Evolutionary conservation across 2,888 invertebrate genomes (phyloP).

Genomic region (Erebia epiphron): DNA sequence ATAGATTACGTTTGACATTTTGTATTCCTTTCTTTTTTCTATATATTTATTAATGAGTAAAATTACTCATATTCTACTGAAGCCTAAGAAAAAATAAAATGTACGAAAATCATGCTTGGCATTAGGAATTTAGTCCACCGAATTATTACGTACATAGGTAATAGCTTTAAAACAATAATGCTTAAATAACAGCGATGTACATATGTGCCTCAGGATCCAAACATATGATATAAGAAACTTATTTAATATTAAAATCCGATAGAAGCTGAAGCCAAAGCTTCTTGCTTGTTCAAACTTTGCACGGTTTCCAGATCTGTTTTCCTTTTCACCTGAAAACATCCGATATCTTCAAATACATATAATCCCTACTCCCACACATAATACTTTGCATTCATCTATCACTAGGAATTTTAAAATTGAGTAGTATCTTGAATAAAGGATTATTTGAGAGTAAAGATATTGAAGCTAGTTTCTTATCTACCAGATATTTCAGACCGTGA

Average conservation of each 20-base stretch:
- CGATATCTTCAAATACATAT: constrained; percentile 6
- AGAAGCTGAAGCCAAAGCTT: background rate
- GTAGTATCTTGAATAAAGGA: background rate
- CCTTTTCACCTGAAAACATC: constrained; percentile 10
- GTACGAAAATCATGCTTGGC: background rate
- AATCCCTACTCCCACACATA: background rate
- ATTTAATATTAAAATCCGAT: constrained; percentile 8
- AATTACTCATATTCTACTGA: background rate
- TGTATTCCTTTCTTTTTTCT: background rate
- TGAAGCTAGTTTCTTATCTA: background rate
- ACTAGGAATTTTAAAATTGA: constrained; percentile 2
- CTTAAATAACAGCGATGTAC: too few relatives aligned
- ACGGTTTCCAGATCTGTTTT: constrained; percentile 18
- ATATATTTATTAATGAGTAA: background rate
- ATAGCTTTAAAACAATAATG: too few relatives aligned
- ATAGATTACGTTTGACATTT: constrained; percentile 32
- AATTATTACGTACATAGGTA: too few relatives aligned
- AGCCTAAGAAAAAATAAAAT: background rate
- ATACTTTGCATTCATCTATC: constrained; percentile 3
- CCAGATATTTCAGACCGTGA: constrained; percentile 19
- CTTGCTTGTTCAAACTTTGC: constrained; percentile 15
- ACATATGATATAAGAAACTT: constrained; percentile 9
- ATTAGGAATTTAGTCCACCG: too few relatives aligned
- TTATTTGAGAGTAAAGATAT: background rate
- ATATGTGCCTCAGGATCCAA: background rate